Evolutionary conservation across 2,888 invertebrate genomes (phyloP).

Genomic region (Crematogaster levior): DNA sequence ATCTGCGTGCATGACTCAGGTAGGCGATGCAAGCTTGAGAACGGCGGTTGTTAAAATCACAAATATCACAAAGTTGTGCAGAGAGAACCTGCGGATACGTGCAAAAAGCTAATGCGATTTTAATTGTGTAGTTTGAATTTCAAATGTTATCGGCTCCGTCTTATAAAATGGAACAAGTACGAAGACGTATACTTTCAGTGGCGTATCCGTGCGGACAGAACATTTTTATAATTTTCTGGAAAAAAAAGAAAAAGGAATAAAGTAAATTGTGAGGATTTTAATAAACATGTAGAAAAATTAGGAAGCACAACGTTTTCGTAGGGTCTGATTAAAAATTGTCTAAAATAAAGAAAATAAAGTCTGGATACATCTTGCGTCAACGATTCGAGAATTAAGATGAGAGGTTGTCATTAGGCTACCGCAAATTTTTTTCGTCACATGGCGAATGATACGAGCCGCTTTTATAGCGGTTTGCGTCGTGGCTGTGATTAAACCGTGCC

Average conservation of each 20-base stretch:
- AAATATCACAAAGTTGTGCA: conserved; percentile 65
- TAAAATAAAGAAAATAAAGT: not conserved
- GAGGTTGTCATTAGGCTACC: conserved; percentile 31
- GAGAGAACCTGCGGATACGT: conserved; percentile 48
- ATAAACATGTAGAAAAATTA: not conserved
- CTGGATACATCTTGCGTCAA: not conserved
- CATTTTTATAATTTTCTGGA: not conserved
- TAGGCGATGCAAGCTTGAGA: conserved; percentile 3
- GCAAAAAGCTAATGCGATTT: conserved; percentile 83
- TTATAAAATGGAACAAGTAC: conserved; percentile 55
- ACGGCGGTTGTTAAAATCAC: conserved; percentile 64
- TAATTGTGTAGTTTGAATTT: conserved; percentile 84
- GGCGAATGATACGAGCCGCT: conserved; percentile 14
- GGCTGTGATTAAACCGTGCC: conserved; percentile 31
- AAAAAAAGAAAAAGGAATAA: not conserved
- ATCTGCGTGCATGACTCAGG: not conserved
- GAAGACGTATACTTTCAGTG: conserved; percentile 57
- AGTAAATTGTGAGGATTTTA: not conserved
- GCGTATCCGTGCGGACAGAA: conserved; percentile 40
- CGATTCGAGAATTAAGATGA: conserved; percentile 27
- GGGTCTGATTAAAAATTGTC: not conserved
- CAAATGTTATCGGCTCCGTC: conserved; percentile 79
- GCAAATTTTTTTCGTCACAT: conserved; percentile 12
- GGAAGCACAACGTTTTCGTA: not conserved
- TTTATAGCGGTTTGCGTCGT: conserved; percentile 19